Evolutionary conservation across 2,797 vertebrate genomes (phyloP), one percentile per base, ranked within the genome.

Genomic region (Leptoclinus maculatus): DNA sequence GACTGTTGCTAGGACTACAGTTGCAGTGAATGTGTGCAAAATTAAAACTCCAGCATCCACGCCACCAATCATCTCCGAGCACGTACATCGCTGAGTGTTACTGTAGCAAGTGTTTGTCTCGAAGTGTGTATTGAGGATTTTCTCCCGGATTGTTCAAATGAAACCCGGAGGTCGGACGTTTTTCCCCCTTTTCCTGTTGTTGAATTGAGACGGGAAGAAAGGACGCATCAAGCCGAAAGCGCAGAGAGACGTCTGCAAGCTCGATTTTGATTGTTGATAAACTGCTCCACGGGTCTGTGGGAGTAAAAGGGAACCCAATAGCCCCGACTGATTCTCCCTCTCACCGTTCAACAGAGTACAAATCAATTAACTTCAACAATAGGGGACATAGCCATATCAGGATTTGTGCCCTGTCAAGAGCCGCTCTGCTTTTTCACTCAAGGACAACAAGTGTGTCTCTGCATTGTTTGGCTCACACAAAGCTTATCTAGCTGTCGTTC

Each of bases 401-500:
- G 75, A 27, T 76, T 80, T 78, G 68, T 63, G 79, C 51, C 34
- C 60, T 65, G 67, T 67, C 51, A 16, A 67, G 59, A 54, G 68
- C 79, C 57, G 1, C 54, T 53, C 49, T 54, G 71, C 75, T 74
- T 78, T 81, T 75, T 69, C 49, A 80, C 70, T 77, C 78, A 82
- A 87, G 86, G 82, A 87, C 82, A 78, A 32, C 29, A 32, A n/a
- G 54, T n/a, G 79, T 58, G 58, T 72, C 59, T 83, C 81, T 71
- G 76, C 84, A 76, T 90, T 91, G 88, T 88, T 83, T 80, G 85
- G 79, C 88, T 78, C 79, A 69, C 87, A 91, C 89, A 89, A 83
- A 90, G 78, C 87, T 27, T 60, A 73, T 85, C 79, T 53, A 10
- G 83, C 83, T 62, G 43, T 75, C 65, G 45, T 79, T 90, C 82